Evolutionary conservation across 2,888 invertebrate genomes (phyloP).

Genomic region (Lobophora halterata): DNA sequence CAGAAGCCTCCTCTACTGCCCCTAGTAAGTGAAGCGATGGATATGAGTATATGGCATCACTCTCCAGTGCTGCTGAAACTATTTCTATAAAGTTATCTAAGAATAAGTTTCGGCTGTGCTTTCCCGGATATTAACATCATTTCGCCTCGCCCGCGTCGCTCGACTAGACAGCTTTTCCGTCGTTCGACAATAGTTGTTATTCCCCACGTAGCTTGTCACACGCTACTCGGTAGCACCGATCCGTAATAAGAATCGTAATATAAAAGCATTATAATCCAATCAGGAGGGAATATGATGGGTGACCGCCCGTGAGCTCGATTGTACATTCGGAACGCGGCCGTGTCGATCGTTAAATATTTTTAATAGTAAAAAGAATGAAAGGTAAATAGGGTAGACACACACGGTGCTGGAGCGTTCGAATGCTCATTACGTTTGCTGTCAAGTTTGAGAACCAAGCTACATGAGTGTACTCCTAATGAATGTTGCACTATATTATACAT

Average conservation of each 20-base stretch:
- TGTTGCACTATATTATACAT: slow-evolving; percentile 1
- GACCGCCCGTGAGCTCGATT: slow-evolving; percentile 70
- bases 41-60: too few species aligned
- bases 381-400: slow-evolving; percentile 57
- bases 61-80: neutral
- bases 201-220: slow-evolving; percentile 65
- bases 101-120: slow-evolving; percentile 16
- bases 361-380: slow-evolving; percentile 63
- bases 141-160: slow-evolving; percentile 16
- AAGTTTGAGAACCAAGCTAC: slow-evolving; percentile 13
- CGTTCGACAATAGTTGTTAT: slow-evolving; percentile 62
- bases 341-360: slow-evolving; percentile 71
- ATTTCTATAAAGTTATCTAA: too few species aligned
- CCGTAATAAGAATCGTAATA: slow-evolving; percentile 76
- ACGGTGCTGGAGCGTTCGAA: slow-evolving; percentile 32
- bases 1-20: too few species aligned
- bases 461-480: slow-evolving; percentile 12
- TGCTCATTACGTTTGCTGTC: slow-evolving; percentile 23
- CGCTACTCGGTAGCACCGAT: slow-evolving; percentile 66
- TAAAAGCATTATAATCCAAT: slow-evolving; percentile 80
- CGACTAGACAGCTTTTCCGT: slow-evolving; percentile 43
- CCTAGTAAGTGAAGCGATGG: too few species aligned
- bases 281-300: slow-evolving; percentile 66
- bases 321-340: slow-evolving; percentile 66
- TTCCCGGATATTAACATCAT: slow-evolving; percentile 21